Evolutionary conservation across 2,113 vertebrate genomes (phyloP).

Genomic region (Neofelis nebulosa): DNA sequence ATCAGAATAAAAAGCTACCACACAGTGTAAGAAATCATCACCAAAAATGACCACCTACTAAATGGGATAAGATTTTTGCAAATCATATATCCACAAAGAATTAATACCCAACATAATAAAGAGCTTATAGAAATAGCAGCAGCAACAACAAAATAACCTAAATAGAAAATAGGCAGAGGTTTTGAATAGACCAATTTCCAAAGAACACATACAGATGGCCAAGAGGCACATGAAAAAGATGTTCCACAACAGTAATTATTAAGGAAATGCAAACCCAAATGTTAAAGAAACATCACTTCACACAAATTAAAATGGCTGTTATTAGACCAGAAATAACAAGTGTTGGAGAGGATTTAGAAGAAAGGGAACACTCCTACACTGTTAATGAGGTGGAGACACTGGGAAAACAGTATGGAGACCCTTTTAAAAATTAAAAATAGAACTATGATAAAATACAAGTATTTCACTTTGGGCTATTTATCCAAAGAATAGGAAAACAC

Average conservation of each 20-base stretch:
- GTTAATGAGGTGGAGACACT: background rate
- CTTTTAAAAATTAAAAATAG: background rate
- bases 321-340: background rate
- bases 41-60: background rate
- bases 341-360: background rate
- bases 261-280: background rate
- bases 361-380: background rate
- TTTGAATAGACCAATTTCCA: background rate
- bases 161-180: background rate
- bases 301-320: background rate
- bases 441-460: background rate
- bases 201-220: background rate
- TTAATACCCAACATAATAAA: background rate
- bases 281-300: background rate
- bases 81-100: background rate
- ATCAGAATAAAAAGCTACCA: background rate
- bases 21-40: background rate
- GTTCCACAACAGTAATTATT: background rate
- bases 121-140: background rate
- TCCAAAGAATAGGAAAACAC: background rate
- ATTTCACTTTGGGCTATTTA: background rate
- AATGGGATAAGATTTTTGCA: background rate
- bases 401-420: background rate
- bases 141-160: background rate
- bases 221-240: background rate